Percentiles rank a stretch among this genome's conserved stretches.
phyloP scores from a whole-genome alignment of 2,888 invertebrate genomes.

The Abrostola tripartita region DNA sequence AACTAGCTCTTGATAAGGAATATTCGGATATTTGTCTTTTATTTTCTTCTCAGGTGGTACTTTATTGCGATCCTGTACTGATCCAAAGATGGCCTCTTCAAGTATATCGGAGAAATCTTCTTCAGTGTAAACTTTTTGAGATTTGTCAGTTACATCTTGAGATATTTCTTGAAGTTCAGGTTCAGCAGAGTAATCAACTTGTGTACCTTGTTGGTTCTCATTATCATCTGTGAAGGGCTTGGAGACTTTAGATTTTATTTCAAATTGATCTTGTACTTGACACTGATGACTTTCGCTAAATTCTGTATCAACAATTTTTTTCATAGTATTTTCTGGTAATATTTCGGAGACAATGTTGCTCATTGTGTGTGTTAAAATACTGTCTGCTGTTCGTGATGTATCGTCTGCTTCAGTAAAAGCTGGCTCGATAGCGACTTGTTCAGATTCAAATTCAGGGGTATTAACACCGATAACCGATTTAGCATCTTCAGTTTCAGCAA shows the following conservation, averaged over 20 bases:
- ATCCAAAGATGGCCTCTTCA: conserved; percentile 90
- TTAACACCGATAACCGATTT: not conserved
- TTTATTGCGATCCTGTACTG: conserved; percentile 87
- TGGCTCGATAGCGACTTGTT: not conserved
- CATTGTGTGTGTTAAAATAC: conserved; percentile 14
- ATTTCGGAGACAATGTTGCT: conserved; percentile 15
- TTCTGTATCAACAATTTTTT: conserved; percentile 15
- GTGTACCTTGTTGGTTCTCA: not conserved
- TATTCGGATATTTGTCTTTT: conserved; percentile 49
- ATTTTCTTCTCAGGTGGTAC: conserved; percentile 46
- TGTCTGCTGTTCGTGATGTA: conserved; percentile 6
- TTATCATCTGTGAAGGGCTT: too few species aligned
- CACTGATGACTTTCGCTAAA: conserved; percentile 3
- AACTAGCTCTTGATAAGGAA: conserved; percentile 74
- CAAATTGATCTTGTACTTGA: not conserved
- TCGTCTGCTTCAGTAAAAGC: conserved; percentile 2
- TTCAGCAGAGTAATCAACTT: not conserved
- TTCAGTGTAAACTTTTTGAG: conserved; percentile 47
- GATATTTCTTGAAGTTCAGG: not conserved
- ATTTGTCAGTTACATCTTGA: not conserved
- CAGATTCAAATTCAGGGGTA: conserved; percentile 1
- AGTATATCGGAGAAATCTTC: conserved; percentile 65
- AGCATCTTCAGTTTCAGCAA: conserved; percentile 4
- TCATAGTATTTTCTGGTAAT: not conserved
- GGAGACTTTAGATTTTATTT: not conserved